phyloP scores from a whole-genome alignment of 2,797 vertebrate genomes.

The Tiaroga cobitis region DNA sequence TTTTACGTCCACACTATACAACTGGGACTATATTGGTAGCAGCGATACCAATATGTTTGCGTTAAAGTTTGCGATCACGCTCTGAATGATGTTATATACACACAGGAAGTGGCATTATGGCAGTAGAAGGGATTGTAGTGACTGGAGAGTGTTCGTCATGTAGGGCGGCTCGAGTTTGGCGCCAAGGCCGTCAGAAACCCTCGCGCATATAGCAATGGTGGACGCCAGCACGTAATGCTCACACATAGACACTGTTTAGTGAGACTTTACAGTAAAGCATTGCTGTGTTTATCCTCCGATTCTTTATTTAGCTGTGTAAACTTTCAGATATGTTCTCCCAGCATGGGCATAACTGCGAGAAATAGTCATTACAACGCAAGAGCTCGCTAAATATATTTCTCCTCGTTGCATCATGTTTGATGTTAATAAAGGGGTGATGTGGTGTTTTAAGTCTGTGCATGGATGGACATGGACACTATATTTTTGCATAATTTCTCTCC shows the following conservation, averaged over 20 bases:
- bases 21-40: not conserved
- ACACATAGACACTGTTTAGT: not conserved
- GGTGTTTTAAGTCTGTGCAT: not conserved
- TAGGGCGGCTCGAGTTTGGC: slow-evolving; percentile 74
- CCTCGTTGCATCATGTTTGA: slow-evolving; percentile 17
- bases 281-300: not conserved
- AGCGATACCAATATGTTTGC: too few relatives aligned
- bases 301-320: not conserved
- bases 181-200: slow-evolving; percentile 69
- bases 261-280: not conserved
- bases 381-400: not conserved
- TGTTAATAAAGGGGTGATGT: not conserved
- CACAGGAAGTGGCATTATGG: slow-evolving; percentile 72
- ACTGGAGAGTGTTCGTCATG: slow-evolving; percentile 33
- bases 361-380: not conserved
- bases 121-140: slow-evolving; percentile 61
- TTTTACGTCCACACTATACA: not conserved
- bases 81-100: not conserved
- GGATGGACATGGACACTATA: not conserved
- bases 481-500: not conserved
- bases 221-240: not conserved
- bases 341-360: not conserved
- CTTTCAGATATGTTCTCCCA: not conserved
- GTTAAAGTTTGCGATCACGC: not conserved
- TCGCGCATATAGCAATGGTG: slow-evolving; percentile 33